These are phyloP conservation scores for Phrynocephalus vlangalii DNA, from an alignment of 2,797 vertebrate species.

Conservation along the genomic window DNA sequence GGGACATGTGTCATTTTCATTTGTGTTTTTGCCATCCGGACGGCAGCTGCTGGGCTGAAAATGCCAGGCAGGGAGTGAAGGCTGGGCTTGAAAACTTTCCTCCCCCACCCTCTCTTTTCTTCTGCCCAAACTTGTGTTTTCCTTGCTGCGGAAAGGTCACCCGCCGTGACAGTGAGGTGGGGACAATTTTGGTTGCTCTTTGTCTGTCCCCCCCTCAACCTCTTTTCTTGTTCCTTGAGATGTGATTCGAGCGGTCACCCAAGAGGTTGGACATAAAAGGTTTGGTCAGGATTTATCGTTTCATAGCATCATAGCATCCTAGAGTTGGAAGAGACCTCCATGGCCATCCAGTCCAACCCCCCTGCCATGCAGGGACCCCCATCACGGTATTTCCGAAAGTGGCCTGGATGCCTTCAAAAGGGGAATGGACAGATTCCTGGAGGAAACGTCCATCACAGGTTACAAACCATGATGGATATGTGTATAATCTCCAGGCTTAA, in stretches of 20 bases:
- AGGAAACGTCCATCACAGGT: no score
- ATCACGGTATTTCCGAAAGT: no score
- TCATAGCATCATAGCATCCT: no score
- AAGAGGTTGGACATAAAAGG: constrained; percentile 34
- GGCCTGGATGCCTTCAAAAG: no score
- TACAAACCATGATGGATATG: no score
- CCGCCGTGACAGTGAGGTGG: constrained; percentile 71
- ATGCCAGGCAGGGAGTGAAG: constrained; percentile 47
- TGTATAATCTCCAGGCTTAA: no score
- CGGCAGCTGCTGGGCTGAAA: constrained; percentile 44
- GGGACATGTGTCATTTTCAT: constrained; percentile 69
- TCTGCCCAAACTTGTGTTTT: not conserved
- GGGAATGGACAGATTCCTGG: no score
- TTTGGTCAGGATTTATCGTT: no score
- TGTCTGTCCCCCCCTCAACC: constrained; percentile 40
- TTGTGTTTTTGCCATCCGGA: constrained; percentile 66
- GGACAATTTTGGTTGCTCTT: constrained; percentile 49
- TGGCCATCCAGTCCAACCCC: no score
- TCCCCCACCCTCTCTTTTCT: constrained; percentile 30
- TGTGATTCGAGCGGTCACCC: constrained; percentile 57
- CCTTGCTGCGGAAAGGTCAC: constrained; percentile 69
- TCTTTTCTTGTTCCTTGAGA: constrained; percentile 47
- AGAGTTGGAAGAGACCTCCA: no score
- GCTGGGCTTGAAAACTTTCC: constrained; percentile 58
- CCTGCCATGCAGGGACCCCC: no score